phyloP scores from a whole-genome alignment of 2,113 vertebrate species.

The Indicator indicator region DNA sequence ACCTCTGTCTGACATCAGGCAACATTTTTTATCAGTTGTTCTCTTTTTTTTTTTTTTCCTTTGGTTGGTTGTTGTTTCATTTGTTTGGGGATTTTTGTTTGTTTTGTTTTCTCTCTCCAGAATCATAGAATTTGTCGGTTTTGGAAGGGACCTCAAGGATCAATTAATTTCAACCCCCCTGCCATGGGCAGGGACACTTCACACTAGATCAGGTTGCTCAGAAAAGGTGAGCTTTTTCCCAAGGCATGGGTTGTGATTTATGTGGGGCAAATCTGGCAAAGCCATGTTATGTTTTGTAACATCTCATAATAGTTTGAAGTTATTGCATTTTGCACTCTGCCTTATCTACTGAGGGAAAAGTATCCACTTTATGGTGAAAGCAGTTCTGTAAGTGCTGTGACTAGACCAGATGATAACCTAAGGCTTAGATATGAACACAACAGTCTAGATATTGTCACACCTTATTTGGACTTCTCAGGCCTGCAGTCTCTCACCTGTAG shows the following conservation, averaged over 20 bases:
- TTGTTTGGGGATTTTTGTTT: not conserved
- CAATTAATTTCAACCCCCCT: no score
- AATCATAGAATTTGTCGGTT: no score
- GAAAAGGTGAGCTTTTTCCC: not conserved
- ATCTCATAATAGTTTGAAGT: not conserved
- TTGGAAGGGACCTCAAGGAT: no score
- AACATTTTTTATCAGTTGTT: not conserved
- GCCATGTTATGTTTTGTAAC: not conserved
- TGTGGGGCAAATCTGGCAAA: fast-evolving
- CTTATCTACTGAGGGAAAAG: not conserved
- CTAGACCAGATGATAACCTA: not conserved
- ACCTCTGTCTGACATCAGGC: not conserved
- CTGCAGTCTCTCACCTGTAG: not conserved
- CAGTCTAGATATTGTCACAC: not conserved
- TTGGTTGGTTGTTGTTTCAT: not conserved
- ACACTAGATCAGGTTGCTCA: no score
- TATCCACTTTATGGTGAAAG: not conserved
- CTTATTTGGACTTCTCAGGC: not conserved
- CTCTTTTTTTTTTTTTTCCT: not conserved
- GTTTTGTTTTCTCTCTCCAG: no score
- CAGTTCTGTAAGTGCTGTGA: not conserved
- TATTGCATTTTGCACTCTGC: not conserved
- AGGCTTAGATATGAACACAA: not conserved
- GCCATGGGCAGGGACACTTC: no score
- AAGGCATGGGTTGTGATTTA: not conserved